A percentile compares a stretch with the other conserved stretches of the same genome.
These are phyloP conservation scores for Penaeus japonicus DNA, from an alignment of 1,140 invertebrate species.

Conservation along the genomic window DNA sequence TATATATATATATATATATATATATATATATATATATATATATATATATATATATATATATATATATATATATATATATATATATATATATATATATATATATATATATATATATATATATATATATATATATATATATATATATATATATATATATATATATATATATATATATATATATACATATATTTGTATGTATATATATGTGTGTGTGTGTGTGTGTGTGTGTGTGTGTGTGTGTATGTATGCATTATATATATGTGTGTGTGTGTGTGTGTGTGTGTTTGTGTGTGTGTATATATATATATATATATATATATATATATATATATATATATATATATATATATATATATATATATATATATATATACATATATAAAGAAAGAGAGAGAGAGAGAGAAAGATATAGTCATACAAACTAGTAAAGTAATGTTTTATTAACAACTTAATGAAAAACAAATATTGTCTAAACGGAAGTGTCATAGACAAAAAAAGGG, in stretches of 20 bases:
- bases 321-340: neutral
- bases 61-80: neutral
- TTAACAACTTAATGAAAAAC: no score
- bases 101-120: slow-evolving; percentile 6
- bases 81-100: slow-evolving; percentile 18
- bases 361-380: neutral
- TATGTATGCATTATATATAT: neutral
- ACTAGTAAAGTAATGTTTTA: no score
- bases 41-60: neutral
- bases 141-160: neutral
- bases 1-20: slow-evolving; percentile 25
- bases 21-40: slow-evolving; percentile 24
- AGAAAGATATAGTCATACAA: no score
- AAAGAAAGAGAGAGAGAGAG: neutral
- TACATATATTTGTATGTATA: neutral
- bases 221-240: neutral
- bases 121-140: slow-evolving; percentile 6
- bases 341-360: neutral
- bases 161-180: neutral
- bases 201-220: neutral
- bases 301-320: slow-evolving; percentile 7
- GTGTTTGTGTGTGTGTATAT: neutral
- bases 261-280: neutral
- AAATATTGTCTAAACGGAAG: no score
- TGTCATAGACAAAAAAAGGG: no score